Evolutionary conservation across 2,888 invertebrate genomes (phyloP).

Genomic region (Nineta flava): DNA sequence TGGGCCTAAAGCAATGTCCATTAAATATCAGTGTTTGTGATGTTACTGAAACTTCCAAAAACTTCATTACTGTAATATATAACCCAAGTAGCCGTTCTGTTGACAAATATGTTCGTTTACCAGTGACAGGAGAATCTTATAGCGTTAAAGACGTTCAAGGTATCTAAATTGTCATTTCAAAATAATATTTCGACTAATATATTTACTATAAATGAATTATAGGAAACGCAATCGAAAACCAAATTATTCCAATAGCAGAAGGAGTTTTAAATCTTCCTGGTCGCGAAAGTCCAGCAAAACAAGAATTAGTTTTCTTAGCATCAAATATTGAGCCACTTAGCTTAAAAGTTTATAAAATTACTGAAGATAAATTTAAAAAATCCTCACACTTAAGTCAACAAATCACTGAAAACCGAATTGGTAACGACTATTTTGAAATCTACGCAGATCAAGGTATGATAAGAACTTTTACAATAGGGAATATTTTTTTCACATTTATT

Average conservation of each 20-base stretch:
- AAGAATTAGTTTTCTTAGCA: conserved; percentile 59
- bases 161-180: conserved; percentile 20
- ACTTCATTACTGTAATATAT: conserved; percentile 61
- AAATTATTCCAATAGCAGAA: conserved; percentile 46
- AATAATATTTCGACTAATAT: no score
- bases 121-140: conserved; percentile 39
- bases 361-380: conserved; percentile 12
- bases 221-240: conserved; percentile 39
- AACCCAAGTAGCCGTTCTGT: conserved; percentile 59
- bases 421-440: conserved; percentile 18
- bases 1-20: conserved; percentile 37
- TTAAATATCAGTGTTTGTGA: conserved; percentile 65
- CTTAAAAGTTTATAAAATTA: conserved; percentile 43
- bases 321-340: conserved; percentile 48
- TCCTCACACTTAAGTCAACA: not conserved
- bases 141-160: conserved; percentile 46
- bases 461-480: no score
- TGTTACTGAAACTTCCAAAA: conserved; percentile 39
- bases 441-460: conserved; percentile 43
- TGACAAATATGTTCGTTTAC: conserved; percentile 43
- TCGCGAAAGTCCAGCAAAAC: conserved; percentile 41
- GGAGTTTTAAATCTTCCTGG: conserved; percentile 41
- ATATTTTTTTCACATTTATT: no score
- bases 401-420: conserved; percentile 3
- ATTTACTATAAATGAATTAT: no score